Base-by-base conservation (phyloP, 2,888 invertebrate species). In the Gerris lacustris region DNA sequence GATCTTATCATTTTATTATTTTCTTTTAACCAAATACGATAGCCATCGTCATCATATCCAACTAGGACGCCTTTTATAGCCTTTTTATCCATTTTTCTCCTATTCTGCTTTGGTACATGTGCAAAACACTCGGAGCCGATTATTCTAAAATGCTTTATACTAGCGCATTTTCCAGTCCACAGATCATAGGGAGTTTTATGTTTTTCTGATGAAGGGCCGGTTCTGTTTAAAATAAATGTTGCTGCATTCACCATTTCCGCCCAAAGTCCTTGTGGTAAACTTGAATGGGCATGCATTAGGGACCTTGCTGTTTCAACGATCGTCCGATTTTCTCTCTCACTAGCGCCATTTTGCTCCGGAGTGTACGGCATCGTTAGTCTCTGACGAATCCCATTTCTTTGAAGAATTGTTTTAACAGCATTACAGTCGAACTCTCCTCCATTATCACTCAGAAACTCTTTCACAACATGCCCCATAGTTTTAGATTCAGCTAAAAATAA, bases 361-460 rank as follows among this genome's bases (percentile, higher is more conserved):
- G 71, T 72, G 15, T 70, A 73, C 2, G 70, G 69, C 6, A 67
- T 63, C n/a, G 72, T 72, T 6, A 69, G 63, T 6, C 69, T 5
- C 15, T 73, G 68, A 18, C 1, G 43, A 9, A 74, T 62, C 6
- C 72, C 73, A 9, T 15, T 11, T 66, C 66, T 15, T 15, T 66
- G 67, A 47, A 78, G 66, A 68, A 77, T 75, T 17, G 68, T 67
- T 71, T 72, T 69, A 18, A 76, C 74, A 44, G 76, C 75, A 70
- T 73, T 70, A 64, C 77, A 77, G 68, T 77, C 76, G 67, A 77
- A 77, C 71, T 79, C 77, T 44, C 76, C 76, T 11, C 77, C 77
- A 72, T 76, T 77, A 68, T 78, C 77, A 70, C 75, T 77, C n/a
- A 77, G 67, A 7, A 78, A 67, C 68, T 77, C 77, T 70, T 75